These are phyloP conservation scores for Calephelis perditalis DNA, from an alignment of 2,888 invertebrate genomes.

Conservation along the genomic window DNA sequence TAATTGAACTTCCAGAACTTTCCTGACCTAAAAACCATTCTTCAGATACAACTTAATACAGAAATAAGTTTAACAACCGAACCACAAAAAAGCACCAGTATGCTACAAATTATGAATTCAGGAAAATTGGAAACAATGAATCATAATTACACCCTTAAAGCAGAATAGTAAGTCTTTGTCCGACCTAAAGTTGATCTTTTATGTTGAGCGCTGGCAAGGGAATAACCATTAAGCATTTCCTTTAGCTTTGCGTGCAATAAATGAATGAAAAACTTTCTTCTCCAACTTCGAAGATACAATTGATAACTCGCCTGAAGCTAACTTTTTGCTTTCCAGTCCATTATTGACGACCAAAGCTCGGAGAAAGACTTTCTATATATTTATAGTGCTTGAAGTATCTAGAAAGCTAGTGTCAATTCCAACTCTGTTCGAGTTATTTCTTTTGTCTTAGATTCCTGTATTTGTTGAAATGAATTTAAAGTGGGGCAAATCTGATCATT, in stretches of 20 bases:
- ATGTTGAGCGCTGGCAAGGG: conserved; percentile 48
- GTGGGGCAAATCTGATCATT: too few species aligned
- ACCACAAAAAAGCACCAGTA: too few species aligned
- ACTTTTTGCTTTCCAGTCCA: conserved; percentile 60
- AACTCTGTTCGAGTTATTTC: conserved; percentile 4
- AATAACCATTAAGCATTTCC: conserved; percentile 66
- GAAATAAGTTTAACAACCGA: too few species aligned
- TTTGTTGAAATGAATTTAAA: neutral
- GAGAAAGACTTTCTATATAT: conserved; percentile 34
- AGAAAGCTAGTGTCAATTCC: conserved; percentile 4
- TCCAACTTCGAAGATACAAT: conserved; percentile 61
- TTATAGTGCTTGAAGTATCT: conserved; percentile 7
- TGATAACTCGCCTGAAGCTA: conserved; percentile 62
- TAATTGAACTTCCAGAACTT: too few species aligned
- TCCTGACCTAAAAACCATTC: too few species aligned
- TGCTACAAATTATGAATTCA: too few species aligned
- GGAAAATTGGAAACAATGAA: conserved; percentile 2
- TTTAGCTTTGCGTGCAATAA: conserved; percentile 59
- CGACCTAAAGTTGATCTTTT: conserved; percentile 16
- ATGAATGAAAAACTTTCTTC: conserved; percentile 60
- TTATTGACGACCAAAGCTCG: conserved; percentile 54
- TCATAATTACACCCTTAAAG: conserved; percentile 16
- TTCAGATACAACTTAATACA: too few species aligned
- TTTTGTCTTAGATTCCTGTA: conserved; percentile 1
- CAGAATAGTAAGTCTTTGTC: conserved; percentile 8